Base-by-base conservation (phyloP, 92 coral and sea anemone genomes). In the Epizoanthus fatuus region DNA sequence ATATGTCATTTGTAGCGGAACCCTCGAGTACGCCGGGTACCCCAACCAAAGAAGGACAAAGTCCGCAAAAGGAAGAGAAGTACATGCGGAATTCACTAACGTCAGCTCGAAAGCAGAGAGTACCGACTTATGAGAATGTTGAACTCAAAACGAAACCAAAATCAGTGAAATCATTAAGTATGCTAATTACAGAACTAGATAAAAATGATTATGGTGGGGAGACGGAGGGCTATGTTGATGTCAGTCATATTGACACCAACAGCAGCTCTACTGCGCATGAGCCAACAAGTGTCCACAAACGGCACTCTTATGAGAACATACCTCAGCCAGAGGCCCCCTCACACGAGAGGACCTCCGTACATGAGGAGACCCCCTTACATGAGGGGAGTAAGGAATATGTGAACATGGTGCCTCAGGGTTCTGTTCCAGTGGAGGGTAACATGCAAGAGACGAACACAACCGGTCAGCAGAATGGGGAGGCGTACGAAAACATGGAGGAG, bases 91-190 rank as follows among this genome's bases (percentile, higher is more conserved):
- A 86, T 15, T 82, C 88, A 6, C 85, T 88, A 5, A 55, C 42
- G 6, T 45, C 72, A 19, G 69, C 37, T 8, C 74, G 90, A 15
- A 81, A 82, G 66, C 90, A 87, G 17, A 17, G 79, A 45, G 13
- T 84, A 29, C 83, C 67, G 4, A 17, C 79, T 51, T 95, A 92
- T 86, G 96, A 95, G 74, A 92, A 93, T 57, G 96, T 92, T 10
- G 92, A 93, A 49, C 67, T 95, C 7, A 88, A 77, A 60, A 60
- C 44, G 54, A 77, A 77, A 44, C 56, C 56, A 20, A 77, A 44
- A 32, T 45, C 39, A 16, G 82, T 77, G 4, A 77, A 77, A 15
- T 57, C 62, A 44, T 12, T 77, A 59, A 77, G 82, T 47, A 77
- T 77, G 82, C 58, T 77, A 10, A 77, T 77, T 10, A 77, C 82